phyloP scores from a whole-genome alignment of 2,113 vertebrate species.

The Ariopsis seemanni region DNA sequence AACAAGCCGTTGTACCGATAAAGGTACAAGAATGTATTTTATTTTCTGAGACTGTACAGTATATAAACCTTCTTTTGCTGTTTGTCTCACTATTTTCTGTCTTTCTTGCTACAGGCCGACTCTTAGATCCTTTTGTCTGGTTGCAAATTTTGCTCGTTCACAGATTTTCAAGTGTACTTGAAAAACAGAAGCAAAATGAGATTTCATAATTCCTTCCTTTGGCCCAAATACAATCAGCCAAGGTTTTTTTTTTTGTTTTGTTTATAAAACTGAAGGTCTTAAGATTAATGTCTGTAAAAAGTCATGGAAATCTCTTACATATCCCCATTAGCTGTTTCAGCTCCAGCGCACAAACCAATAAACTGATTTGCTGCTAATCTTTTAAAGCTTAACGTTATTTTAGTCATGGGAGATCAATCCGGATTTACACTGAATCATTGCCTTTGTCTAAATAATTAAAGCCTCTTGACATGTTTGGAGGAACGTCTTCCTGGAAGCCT shows the following conservation, averaged over 20 bases:
- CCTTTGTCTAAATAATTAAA: constrained; percentile 7
- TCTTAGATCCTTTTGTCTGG: neutral
- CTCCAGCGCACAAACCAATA: neutral
- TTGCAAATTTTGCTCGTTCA: neutral
- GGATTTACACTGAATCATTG: constrained; percentile 4
- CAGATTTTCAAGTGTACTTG: neutral
- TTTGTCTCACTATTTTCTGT: neutral
- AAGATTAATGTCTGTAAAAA: neutral
- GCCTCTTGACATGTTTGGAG: neutral
- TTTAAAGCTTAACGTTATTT: neutral
- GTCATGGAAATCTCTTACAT: neutral
- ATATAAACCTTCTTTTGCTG: neutral
- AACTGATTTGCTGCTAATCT: neutral
- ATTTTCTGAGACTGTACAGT: no score
- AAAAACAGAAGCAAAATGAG: neutral
- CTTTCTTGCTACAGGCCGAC: neutral
- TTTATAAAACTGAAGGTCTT: neutral
- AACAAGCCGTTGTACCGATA: no score
- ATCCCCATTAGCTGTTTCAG: neutral
- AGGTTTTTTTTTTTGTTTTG: neutral
- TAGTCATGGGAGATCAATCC: neutral
- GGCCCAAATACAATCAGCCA: neutral
- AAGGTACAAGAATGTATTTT: no score
- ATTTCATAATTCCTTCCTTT: neutral
- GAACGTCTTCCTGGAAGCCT: neutral